phyloP scores from a whole-genome alignment of 2,113 vertebrate genomes.

The Pseudois nayaur region DNA sequence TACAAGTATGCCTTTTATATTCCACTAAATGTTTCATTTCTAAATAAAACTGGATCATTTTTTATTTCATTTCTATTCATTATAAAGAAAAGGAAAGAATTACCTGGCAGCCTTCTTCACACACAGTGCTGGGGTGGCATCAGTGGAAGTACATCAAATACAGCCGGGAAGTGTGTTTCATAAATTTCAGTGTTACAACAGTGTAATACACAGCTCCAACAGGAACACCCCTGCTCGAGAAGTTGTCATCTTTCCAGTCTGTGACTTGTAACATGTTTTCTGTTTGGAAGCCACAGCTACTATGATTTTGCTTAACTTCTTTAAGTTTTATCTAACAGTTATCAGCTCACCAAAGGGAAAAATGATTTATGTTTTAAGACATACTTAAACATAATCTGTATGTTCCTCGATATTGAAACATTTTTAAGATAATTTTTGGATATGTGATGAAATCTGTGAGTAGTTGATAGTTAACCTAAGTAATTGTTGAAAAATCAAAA shows the following conservation, averaged over 20 bases:
- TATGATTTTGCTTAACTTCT: slow-evolving; percentile 10
- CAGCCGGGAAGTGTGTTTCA: slow-evolving; percentile 63
- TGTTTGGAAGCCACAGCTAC: slow-evolving; percentile 38
- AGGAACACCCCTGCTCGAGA: neutral
- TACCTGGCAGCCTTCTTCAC: slow-evolving; percentile 65
- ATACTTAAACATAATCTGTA: neutral
- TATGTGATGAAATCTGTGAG: neutral
- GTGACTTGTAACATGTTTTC: slow-evolving; percentile 34
- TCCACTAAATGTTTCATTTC: slow-evolving; percentile 57
- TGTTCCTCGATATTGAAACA: neutral
- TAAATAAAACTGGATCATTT: slow-evolving; percentile 68
- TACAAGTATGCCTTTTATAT: slow-evolving; percentile 45
- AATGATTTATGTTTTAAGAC: slow-evolving; percentile 40
- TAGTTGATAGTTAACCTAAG: neutral
- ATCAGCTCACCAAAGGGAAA: neutral
- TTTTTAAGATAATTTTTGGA: slow-evolving; percentile 22
- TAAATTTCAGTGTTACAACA: slow-evolving; percentile 69
- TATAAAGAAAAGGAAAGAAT: slow-evolving; percentile 72
- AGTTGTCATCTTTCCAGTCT: slow-evolving; percentile 40
- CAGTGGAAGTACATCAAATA: slow-evolving; percentile 83
- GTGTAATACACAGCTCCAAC: slow-evolving; percentile 49
- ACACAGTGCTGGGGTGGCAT: slow-evolving; percentile 72
- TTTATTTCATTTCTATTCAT: slow-evolving; percentile 71
- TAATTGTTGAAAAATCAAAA: neutral
- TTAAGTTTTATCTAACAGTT: slow-evolving; percentile 26